Evolutionary conservation across 2,888 invertebrate species (phyloP).

Genomic region (Prenolepis imparis): DNA sequence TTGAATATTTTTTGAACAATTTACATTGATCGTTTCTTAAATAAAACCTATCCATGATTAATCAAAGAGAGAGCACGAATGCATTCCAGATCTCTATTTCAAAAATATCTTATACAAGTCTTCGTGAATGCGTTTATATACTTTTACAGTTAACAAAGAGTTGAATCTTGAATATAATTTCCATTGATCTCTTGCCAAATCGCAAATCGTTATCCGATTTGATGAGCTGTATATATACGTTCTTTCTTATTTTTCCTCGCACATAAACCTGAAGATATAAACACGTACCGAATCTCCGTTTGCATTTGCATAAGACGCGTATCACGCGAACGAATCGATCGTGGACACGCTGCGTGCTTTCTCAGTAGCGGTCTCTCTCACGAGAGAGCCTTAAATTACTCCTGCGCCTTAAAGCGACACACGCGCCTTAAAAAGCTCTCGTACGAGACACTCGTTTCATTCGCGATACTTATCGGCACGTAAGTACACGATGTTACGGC

Average conservation of each 20-base stretch:
- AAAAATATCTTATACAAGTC: neutral
- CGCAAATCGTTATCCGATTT: constrained; percentile 24
- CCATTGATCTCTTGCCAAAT: constrained; percentile 19
- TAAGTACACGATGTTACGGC: constrained; percentile 71
- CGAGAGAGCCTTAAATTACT: constrained; percentile 69
- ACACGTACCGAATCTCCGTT: constrained; percentile 30
- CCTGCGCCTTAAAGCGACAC: constrained; percentile 69
- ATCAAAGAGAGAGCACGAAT: neutral
- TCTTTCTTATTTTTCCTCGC: constrained; percentile 1
- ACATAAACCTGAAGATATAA: constrained; percentile 33
- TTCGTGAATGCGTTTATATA: neutral
- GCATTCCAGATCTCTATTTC: neutral
- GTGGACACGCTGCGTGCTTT: constrained; percentile 63
- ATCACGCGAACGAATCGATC: constrained; percentile 60
- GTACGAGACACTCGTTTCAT: constrained; percentile 66
- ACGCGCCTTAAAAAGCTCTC: constrained; percentile 70
- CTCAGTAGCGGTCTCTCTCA: constrained; percentile 65
- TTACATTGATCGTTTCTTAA: neutral
- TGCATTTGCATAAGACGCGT: constrained; percentile 47
- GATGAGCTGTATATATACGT: neutral
- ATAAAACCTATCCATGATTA: neutral
- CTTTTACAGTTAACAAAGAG: neutral
- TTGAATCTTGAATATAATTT: constrained; percentile 13
- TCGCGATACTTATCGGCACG: constrained; percentile 70
- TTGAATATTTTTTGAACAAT: neutral